A percentile compares a stretch with the other conserved stretches of the same genome.
Evolutionary conservation across 2,888 invertebrate species (phyloP).

Genomic region (Ceraclea dissimilis): DNA sequence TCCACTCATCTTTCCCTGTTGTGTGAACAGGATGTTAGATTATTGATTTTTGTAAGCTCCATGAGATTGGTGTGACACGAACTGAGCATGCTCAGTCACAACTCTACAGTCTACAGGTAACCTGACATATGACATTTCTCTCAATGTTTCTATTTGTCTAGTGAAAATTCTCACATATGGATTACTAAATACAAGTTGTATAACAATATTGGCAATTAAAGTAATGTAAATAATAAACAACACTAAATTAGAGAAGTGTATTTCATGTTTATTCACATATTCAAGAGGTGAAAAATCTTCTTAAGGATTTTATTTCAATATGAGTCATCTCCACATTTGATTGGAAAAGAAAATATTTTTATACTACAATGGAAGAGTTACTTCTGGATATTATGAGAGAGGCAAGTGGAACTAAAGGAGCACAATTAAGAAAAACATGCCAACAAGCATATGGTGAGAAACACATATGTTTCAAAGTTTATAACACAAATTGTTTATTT

Average conservation of each 20-base stretch:
- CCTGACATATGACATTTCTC: conserved; percentile 24
- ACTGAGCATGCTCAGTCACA: conserved; percentile 24
- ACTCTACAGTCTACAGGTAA: conserved; percentile 23
- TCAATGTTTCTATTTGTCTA: conserved; percentile 5
- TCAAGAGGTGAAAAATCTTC: not conserved
- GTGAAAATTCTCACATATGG: conserved; percentile 5
- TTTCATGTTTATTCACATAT: too few relatives aligned
- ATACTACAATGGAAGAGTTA: conserved; percentile 70
- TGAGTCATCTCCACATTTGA: not conserved
- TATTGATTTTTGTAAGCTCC: conserved; percentile 23
- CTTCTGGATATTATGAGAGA: conserved; percentile 78
- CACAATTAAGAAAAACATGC: conserved; percentile 69
- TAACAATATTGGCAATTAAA: too few relatives aligned
- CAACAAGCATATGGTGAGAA: conserved; percentile 78
- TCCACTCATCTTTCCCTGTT: too few relatives aligned
- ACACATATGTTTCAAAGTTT: not conserved
- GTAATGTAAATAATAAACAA: too few relatives aligned
- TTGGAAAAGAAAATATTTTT: not conserved
- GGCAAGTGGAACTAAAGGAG: conserved; percentile 70
- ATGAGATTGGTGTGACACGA: conserved; percentile 17
- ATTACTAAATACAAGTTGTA: not conserved
- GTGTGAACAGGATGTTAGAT: not conserved
- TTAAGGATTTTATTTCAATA: not conserved
- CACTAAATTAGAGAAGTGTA: too few relatives aligned
- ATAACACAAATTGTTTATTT: not conserved